Conservation (phyloP, 1,140 invertebrate species). For the Panagrolaimus sp. region DNA sequence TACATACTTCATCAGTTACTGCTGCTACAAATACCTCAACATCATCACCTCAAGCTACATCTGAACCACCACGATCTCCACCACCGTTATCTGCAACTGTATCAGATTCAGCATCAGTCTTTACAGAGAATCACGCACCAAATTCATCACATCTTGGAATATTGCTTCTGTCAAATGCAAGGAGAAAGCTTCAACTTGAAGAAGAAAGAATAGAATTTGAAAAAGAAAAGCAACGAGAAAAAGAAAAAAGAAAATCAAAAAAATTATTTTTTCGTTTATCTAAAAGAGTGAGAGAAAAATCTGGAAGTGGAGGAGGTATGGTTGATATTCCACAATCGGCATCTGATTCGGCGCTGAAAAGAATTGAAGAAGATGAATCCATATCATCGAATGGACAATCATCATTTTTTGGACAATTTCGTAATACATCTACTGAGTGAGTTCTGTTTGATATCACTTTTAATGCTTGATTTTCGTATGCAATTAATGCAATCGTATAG, state of each 20-base stretch:
- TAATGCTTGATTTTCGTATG: too few relatives aligned
- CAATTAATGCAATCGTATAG: too few relatives aligned
- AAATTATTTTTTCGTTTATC: slow-evolving; percentile 4
- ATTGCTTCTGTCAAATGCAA: not conserved
- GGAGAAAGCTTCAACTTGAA: slow-evolving; percentile 8
- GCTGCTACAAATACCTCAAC: too few relatives aligned
- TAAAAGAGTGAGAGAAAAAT: not conserved
- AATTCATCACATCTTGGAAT: not conserved
- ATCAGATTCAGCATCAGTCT: not conserved
- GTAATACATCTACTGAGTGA: slow-evolving; percentile 14
- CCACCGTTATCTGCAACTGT: not conserved
- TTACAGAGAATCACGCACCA: not conserved
- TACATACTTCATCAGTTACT: too few relatives aligned
- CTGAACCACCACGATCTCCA: not conserved
- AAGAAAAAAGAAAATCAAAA: slow-evolving; percentile 10
- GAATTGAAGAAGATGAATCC: slow-evolving; percentile 7
- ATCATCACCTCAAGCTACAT: not conserved
- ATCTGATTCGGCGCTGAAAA: not conserved
- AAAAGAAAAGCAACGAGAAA: not conserved
- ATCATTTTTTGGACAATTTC: not conserved
- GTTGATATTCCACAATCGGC: not conserved
- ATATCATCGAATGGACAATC: not conserved
- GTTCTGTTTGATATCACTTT: not conserved
- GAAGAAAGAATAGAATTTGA: slow-evolving; percentile 4
- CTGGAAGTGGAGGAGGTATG: too few relatives aligned